Percentiles rank a stretch among this genome's conserved stretches.
Conservation (phyloP, 2,797 vertebrate species). For the Phaenicophaeus curvirostris region DNA sequence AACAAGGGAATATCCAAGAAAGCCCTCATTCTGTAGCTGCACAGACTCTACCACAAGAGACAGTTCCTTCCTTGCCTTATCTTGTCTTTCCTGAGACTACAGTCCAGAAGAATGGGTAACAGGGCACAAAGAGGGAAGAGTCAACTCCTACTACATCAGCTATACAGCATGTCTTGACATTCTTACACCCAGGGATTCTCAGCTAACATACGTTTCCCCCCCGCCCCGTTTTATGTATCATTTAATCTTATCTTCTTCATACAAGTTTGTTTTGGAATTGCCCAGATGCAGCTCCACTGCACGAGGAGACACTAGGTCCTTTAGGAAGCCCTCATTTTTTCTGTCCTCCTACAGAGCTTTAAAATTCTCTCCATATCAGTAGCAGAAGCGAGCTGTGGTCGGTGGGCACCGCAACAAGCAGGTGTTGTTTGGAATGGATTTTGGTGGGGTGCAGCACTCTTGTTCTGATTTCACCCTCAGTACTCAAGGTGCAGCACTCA, state of each 20-base stretch:
- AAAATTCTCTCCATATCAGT: neutral
- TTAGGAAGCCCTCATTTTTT: neutral
- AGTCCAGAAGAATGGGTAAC: neutral
- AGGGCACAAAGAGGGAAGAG: neutral
- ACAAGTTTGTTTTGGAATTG: neutral
- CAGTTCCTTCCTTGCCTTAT: neutral
- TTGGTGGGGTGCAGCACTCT: neutral
- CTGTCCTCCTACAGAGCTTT: neutral
- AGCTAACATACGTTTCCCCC: neutral
- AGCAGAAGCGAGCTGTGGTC: accelerated
- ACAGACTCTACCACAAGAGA: neutral
- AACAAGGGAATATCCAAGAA: neutral
- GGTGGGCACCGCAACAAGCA: neutral
- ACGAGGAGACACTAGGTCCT: neutral
- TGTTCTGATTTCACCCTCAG: neutral
- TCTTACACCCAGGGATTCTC: neutral
- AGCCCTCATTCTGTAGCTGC: neutral
- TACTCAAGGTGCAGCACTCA: neutral
- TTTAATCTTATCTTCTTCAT: neutral
- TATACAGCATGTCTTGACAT: neutral
- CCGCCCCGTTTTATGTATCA: neutral
- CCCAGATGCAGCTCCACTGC: neutral
- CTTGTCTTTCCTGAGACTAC: neutral
- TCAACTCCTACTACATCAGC: accelerated
- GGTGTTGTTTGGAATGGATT: neutral